A percentile compares a stretch with the other conserved stretches of the same genome.
Conservation (phyloP, 2,888 invertebrate species). For the Eupithecia subfuscata region DNA sequence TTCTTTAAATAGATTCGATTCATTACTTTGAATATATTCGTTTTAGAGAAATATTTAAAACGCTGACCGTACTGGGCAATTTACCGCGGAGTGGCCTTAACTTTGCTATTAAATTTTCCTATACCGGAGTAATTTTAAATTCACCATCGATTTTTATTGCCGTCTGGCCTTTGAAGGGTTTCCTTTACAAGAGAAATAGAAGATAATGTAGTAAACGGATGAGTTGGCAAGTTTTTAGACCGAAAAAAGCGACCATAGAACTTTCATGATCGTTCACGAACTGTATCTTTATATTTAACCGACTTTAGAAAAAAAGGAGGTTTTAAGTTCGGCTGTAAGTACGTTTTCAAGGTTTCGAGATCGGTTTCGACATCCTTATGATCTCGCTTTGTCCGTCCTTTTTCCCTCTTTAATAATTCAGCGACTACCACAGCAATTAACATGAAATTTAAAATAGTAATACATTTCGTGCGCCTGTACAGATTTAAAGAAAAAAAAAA, state of each 20-base stretch:
- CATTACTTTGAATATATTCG: too few relatives aligned
- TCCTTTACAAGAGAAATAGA: not conserved
- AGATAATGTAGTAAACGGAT: not conserved
- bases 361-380: too few relatives aligned
- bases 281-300: not conserved
- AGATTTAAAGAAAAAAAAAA: too few relatives aligned
- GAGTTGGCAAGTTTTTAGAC: not conserved
- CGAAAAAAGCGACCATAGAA: not conserved
- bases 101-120: conserved; percentile 2
- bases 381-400: too few relatives aligned
- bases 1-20: too few relatives aligned
- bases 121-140: not conserved
- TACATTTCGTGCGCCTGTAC: too few relatives aligned
- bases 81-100: too few relatives aligned
- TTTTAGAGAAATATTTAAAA: too few relatives aligned
- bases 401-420: too few relatives aligned
- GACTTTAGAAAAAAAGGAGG: not conserved
- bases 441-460: too few relatives aligned
- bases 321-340: not conserved
- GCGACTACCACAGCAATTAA: too few relatives aligned
- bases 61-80: too few relatives aligned
- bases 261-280: not conserved
- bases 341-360: not conserved
- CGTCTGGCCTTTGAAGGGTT: not conserved
- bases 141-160: not conserved